A percentile compares a stretch with the other conserved stretches of the same genome.
Conservation (phyloP, 2,888 invertebrate species). For the Fragum fragum region DNA sequence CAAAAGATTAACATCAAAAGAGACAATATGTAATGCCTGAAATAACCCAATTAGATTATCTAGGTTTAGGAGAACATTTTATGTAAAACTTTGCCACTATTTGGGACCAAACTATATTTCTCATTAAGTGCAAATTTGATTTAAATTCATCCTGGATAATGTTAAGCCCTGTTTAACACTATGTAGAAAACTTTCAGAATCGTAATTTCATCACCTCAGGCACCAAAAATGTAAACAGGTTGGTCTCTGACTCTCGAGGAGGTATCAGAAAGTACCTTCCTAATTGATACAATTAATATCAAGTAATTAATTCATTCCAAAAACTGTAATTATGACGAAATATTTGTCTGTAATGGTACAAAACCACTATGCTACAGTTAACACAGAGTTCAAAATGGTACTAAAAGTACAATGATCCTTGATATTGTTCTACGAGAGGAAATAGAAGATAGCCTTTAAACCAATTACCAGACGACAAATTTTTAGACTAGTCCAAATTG, state of each 20-base stretch:
- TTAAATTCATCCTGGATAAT: conserved; percentile 5
- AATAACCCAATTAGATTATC: conserved; percentile 16
- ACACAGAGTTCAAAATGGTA: no score
- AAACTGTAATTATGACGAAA: background rate
- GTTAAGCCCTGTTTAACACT: conserved; percentile 1
- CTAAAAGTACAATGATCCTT: no score
- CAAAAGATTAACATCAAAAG: conserved; percentile 8
- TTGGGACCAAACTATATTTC: conserved; percentile 1
- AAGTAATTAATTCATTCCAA: conserved; percentile 9
- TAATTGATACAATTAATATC: conserved; percentile 1
- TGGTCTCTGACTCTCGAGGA: background rate
- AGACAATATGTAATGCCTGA: conserved; percentile 5
- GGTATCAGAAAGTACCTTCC: background rate
- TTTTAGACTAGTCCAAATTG: no score
- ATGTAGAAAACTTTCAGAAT: background rate
- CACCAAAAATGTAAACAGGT: background rate
- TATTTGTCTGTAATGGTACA: background rate
- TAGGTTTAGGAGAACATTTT: conserved; percentile 11
- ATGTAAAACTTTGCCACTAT: conserved; percentile 12
- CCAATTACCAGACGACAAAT: no score
- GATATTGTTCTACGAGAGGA: no score
- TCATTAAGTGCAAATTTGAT: conserved; percentile 18
- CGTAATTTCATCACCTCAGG: background rate
- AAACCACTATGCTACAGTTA: background rate
- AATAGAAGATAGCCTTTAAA: no score